A percentile compares a stretch with the other conserved stretches of the same genome.
These are phyloP conservation scores for Poeciliopsis presidionis DNA, from an alignment of 2,797 vertebrate species.

Conservation along the genomic window DNA sequence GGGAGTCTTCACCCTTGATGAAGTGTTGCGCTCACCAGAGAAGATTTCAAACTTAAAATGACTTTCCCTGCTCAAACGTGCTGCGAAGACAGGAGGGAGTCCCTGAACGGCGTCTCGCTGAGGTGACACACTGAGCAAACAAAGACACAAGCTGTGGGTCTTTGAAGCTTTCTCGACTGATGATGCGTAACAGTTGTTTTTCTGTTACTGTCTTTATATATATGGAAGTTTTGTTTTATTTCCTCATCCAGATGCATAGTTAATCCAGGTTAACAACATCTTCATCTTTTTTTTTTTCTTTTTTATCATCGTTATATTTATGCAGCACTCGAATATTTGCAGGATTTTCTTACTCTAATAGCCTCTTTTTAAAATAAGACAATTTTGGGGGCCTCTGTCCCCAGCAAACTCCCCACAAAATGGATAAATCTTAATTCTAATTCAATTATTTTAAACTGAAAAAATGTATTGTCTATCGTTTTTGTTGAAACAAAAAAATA, in stretches of 20 bases:
- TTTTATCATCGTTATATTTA: not conserved
- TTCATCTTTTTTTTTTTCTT: not conserved
- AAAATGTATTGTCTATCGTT: not conserved
- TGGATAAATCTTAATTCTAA: not conserved
- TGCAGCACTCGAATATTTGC: not conserved
- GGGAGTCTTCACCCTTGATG: slow-evolving; percentile 95
- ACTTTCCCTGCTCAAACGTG: slow-evolving; percentile 89
- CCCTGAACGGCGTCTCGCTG: slow-evolving; percentile 83
- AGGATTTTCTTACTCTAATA: not conserved
- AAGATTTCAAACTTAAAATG: slow-evolving; percentile 94
- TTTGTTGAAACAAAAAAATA: not conserved
- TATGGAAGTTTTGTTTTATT: not conserved
- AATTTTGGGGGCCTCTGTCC: too few species aligned
- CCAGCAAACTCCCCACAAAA: too few species aligned
- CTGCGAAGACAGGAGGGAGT: slow-evolving; percentile 86
- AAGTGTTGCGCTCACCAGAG: slow-evolving; percentile 92
- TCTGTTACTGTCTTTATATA: not conserved
- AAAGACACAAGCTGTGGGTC: slow-evolving; percentile 77
- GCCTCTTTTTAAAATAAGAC: too few species aligned
- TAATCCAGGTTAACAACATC: not conserved
- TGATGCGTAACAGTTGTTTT: slow-evolving; percentile 27
- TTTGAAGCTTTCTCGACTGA: not conserved
- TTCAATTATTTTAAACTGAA: not conserved
- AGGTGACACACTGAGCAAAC: slow-evolving; percentile 88
- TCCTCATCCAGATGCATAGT: not conserved